Base-by-base conservation (phyloP, 2,797 vertebrate species). In the Naso thynnoides region DNA sequence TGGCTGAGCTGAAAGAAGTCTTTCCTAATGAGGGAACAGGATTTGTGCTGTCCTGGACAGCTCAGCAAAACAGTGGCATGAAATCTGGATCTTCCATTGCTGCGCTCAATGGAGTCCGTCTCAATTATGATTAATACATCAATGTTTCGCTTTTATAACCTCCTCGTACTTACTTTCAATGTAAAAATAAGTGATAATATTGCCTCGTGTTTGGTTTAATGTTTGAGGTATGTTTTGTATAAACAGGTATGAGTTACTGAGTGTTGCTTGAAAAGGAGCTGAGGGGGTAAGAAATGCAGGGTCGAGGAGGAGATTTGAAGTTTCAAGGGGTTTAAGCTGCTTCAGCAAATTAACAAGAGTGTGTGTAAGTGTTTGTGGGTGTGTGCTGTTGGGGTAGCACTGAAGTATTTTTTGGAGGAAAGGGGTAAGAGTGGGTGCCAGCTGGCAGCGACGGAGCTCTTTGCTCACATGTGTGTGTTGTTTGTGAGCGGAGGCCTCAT, bases 401-500 rank as follows among this genome's bases (percentile, higher is more conserved):
- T 80, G 54, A 72, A 65, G 73, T 67, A 26, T 59, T 54, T 62
- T 83, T 64, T 61, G 55, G 57, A 68, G 73, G 67, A 67, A 58
- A 59, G 42, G 50, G 48, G 69, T 64, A 33, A 52, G 55, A 26
- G 55, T 55, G 48, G 31, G 59, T 73, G 86, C 92, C 92, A 92
- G 90, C 88, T 93, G 92, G 90, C 87, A 88, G 44, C 7, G 23
- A 47, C n/a, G 0, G 29, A 56, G 74, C 61, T 62, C 82, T 85
- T 72, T 69, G 73, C 77, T 82, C 79, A 85, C 89, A 84, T 89
- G 88, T 91, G 88, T 84, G 87, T 82, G 81, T 66, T 90, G 79
- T 91, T 92, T 88, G 79, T 67, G 86, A 91, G 81, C 61, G 0
- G 71, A 83, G 84, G 77, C 74, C 89, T 94, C 89, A 90, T 95